phyloP scores from a whole-genome alignment of 2,113 vertebrate genomes.

The Argyrosomus japonicus region DNA sequence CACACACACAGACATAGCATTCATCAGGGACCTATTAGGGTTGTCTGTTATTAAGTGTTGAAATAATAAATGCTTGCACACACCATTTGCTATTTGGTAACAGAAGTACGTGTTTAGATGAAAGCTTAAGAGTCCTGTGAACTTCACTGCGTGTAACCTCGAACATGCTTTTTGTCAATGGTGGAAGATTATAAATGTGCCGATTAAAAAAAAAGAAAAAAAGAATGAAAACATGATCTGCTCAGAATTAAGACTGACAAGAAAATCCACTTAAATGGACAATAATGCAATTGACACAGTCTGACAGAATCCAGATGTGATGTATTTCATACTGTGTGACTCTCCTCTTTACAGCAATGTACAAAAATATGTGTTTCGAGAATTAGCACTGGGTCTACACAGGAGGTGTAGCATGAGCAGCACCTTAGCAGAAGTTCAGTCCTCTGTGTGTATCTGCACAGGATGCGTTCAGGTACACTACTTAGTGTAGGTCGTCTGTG shows the following conservation, averaged over 20 bases:
- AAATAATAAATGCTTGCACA: conserved; percentile 80
- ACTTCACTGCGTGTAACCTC: conserved; percentile 8
- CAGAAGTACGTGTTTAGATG: conserved; percentile 66
- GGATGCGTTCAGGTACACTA: not conserved
- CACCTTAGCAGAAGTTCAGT: not conserved
- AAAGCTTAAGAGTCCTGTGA: conserved; percentile 35
- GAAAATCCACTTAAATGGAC: not conserved
- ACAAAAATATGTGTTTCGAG: too few relatives aligned
- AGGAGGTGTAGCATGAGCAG: not conserved
- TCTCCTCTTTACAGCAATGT: not conserved
- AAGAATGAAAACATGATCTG: not conserved
- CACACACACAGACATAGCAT: conserved; percentile 65
- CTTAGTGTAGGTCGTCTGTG: not conserved
- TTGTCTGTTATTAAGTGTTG: conserved; percentile 83
- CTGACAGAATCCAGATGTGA: conserved; percentile 36
- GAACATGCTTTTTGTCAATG: not conserved
- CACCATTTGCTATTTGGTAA: conserved; percentile 77
- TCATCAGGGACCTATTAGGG: conserved; percentile 86
- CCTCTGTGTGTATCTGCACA: not conserved
- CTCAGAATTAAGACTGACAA: not conserved
- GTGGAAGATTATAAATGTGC: not conserved
- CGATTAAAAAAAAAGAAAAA: not conserved
- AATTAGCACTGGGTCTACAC: not conserved
- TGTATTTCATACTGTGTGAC: not conserved
- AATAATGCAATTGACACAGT: not conserved